Evolutionary conservation across 2,113 vertebrate genomes (phyloP), one percentile per base, ranked within the genome.

Genomic region (Brachypodius melanocephalos): DNA sequence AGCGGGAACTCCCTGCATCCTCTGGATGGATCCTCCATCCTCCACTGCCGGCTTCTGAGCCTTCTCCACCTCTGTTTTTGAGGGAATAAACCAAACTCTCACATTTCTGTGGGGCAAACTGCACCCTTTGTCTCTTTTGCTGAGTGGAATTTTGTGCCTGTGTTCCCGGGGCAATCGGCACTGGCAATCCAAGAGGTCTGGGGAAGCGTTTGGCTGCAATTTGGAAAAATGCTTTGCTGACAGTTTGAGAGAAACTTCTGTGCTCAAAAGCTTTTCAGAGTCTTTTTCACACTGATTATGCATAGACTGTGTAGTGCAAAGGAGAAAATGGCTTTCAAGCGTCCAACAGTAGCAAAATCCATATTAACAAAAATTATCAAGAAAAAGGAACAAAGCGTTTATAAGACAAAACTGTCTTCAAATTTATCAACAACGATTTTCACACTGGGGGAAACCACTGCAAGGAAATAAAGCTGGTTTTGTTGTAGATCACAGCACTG

Each of bases 131-230:
- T 18, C 52, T 48, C 18, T 61, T 49, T 20, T 10, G 15, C 65
- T 25, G 5, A n/a, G 51, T 22, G 45, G 54, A 34, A 10, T 65
- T 72, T 36, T 31, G 36, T 21, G 48, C 12, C 34, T 6, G 7
- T 3, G 21, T 10, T 65, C 31, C 2, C 52, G 6, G 18, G 15
- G 14, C 21, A 10, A 14, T 38, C 0, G 0, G 29, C 36, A 2
- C 32, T 2, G 51, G 12, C 19, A 25, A 14, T 62, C 32, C 38
- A 3, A 22, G 32, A 49, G 3, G 6, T 21, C 38, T 45, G 46
- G 20, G 42, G 31, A 43, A 25, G 7, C 25, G 6, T 42, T 59
- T 57, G n/a, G 17, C 28, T 71, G 48, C 46, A 12, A 0, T 9
- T 48, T 38, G 29, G 58, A 43, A 49, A 76, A 69, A 69, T 5